phyloP scores from a whole-genome alignment of 1,140 invertebrate genomes.

The Drosophila nikananu region DNA sequence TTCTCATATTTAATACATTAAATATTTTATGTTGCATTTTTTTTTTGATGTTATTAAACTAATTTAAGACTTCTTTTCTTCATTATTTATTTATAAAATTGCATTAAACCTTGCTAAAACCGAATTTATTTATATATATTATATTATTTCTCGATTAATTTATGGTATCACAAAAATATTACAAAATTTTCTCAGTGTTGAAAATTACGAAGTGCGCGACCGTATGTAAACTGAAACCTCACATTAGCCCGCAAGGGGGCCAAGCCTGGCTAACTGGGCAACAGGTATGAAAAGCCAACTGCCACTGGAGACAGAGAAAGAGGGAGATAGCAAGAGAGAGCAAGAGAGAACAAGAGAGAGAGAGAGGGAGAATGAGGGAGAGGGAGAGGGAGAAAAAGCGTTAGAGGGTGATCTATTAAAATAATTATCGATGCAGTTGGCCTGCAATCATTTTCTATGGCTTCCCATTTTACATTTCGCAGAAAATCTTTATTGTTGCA shows the following conservation, averaged over 20 bases:
- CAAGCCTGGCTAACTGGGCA: constrained; percentile 44
- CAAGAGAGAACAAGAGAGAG: not conserved
- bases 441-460: constrained; percentile 62
- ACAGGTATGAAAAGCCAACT: constrained; percentile 29
- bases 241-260: constrained; percentile 36
- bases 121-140: too few species aligned
- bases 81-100: not conserved
- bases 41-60: not conserved
- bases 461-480: constrained; percentile 55
- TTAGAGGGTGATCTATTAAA: constrained; percentile 60
- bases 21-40: not conserved
- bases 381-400: not conserved
- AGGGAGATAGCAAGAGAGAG: not conserved
- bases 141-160: too few species aligned
- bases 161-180: not conserved
- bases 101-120: too few species aligned
- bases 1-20: not conserved
- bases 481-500: constrained; percentile 31
- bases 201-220: constrained; percentile 47
- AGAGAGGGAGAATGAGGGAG: not conserved
- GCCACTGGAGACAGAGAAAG: not conserved
- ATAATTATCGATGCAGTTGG: constrained; percentile 55
- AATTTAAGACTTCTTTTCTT: not conserved
- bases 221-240: constrained; percentile 54
- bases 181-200: not conserved